Percentiles rank a stretch among this genome's conserved stretches.
Evolutionary conservation across 2,113 vertebrate genomes (phyloP).

Genomic region (Periophthalmodon schlosseri): DNA sequence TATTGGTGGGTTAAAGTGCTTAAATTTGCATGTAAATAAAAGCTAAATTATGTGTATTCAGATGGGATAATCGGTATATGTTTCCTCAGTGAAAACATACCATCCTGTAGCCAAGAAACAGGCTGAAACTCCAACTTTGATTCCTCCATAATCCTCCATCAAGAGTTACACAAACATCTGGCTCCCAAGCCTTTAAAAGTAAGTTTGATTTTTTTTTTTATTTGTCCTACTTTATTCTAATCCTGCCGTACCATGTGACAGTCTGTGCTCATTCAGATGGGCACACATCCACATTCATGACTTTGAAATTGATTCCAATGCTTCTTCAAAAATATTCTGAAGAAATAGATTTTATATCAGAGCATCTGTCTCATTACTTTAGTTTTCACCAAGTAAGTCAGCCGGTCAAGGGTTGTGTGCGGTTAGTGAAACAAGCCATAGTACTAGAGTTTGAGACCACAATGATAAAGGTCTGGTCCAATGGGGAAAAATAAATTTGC

Average conservation of each 20-base stretch:
- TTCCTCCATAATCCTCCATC: slow-evolving; percentile 73
- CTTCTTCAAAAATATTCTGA: not conserved
- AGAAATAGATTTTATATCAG: slow-evolving; percentile 42
- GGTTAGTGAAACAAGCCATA: slow-evolving; percentile 6
- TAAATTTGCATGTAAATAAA: slow-evolving; percentile 4
- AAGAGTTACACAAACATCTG: slow-evolving; percentile 74
- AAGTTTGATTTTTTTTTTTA: slow-evolving; percentile 77
- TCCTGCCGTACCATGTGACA: slow-evolving; percentile 60
- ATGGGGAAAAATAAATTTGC: not conserved
- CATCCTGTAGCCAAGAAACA: slow-evolving; percentile 30
- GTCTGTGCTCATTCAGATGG: slow-evolving; percentile 34
- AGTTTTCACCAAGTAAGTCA: slow-evolving; percentile 31
- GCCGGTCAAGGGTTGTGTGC: slow-evolving; percentile 36
- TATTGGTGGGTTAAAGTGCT: not conserved
- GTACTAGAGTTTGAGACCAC: slow-evolving; percentile 35
- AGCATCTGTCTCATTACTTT: slow-evolving; percentile 52
- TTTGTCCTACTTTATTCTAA: slow-evolving; percentile 81
- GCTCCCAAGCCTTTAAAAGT: slow-evolving; percentile 72
- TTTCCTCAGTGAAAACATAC: slow-evolving; percentile 18
- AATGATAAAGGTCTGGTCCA: not conserved
- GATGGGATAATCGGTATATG: slow-evolving; percentile 21
- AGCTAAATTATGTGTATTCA: slow-evolving; percentile 4
- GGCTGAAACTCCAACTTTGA: slow-evolving; percentile 54
- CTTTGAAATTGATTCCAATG: slow-evolving; percentile 47
- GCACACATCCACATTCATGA: slow-evolving; percentile 41